Evolutionary conservation across 2,113 vertebrate genomes (phyloP).

Genomic region (Hypanus sabinus): DNA sequence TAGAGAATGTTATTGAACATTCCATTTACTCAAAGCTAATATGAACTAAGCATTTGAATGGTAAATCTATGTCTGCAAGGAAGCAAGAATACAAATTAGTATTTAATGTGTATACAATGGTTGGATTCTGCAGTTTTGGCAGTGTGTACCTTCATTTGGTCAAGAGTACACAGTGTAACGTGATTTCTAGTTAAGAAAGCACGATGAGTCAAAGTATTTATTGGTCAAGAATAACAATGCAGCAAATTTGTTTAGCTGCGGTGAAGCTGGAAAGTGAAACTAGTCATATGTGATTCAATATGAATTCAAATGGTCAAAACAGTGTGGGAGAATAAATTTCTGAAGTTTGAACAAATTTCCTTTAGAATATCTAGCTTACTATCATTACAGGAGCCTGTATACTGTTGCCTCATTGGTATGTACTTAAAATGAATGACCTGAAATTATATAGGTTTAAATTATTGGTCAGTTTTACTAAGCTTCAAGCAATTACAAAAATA

Average conservation of each 20-base stretch:
- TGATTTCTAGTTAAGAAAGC: background rate
- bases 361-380: background rate
- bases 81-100: background rate
- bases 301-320: background rate
- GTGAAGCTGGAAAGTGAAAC: background rate
- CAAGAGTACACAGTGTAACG: background rate
- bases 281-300: background rate
- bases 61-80: background rate
- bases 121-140: background rate
- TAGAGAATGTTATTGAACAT: background rate
- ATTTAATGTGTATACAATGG: background rate
- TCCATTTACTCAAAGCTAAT: background rate
- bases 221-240: background rate
- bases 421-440: background rate
- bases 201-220: background rate
- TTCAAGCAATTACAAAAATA: background rate
- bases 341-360: background rate
- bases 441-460: background rate
- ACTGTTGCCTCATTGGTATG: background rate
- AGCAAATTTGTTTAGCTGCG: background rate
- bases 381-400: background rate
- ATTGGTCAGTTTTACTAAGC: background rate
- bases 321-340: background rate
- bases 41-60: background rate
- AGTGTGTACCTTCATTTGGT: background rate